These are phyloP conservation scores for Hiodon alosoides DNA, from an alignment of 2,113 vertebrate genomes.

Conservation along the genomic window DNA sequence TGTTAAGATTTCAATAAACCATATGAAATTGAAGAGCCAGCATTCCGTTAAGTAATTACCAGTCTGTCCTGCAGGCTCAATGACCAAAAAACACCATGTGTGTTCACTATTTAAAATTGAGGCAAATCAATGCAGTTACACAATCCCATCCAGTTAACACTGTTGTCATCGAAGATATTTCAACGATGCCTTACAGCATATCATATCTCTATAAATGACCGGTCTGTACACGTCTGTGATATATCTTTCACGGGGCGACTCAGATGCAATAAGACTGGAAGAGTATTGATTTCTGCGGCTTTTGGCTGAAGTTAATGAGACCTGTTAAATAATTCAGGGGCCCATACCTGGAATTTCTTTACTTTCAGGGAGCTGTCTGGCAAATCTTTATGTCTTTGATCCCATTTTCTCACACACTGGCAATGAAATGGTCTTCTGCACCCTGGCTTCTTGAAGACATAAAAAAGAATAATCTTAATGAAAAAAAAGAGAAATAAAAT, in stretches of 20 bases:
- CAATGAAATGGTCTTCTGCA: background rate
- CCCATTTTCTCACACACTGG: slow-evolving; percentile 3
- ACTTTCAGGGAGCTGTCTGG: background rate
- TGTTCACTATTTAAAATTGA: background rate
- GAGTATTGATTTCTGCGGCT: slow-evolving; percentile 46
- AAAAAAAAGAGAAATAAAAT: background rate
- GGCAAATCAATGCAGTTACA: background rate
- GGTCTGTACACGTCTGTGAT: slow-evolving; percentile 26
- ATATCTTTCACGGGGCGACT: slow-evolving; percentile 12
- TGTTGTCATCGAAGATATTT: slow-evolving; percentile 29
- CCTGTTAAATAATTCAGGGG: slow-evolving; percentile 56
- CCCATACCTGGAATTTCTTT: background rate
- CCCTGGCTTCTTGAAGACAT: background rate
- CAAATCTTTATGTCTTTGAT: slow-evolving; percentile 14
- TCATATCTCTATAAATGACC: slow-evolving; percentile 26
- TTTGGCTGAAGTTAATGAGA: slow-evolving; percentile 54
- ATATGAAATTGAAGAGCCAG: too few relatives aligned
- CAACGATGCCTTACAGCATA: background rate
- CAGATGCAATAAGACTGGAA: slow-evolving; percentile 2
- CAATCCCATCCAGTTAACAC: background rate
- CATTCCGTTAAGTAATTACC: too few relatives aligned
- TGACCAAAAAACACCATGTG: background rate
- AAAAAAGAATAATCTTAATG: background rate
- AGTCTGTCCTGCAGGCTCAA: background rate
- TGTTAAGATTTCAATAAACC: too few relatives aligned